Evolutionary conservation across 2,888 invertebrate species (phyloP), one percentile per base, ranked within the genome.

Genomic region (Caenorhabditis virilis): DNA sequence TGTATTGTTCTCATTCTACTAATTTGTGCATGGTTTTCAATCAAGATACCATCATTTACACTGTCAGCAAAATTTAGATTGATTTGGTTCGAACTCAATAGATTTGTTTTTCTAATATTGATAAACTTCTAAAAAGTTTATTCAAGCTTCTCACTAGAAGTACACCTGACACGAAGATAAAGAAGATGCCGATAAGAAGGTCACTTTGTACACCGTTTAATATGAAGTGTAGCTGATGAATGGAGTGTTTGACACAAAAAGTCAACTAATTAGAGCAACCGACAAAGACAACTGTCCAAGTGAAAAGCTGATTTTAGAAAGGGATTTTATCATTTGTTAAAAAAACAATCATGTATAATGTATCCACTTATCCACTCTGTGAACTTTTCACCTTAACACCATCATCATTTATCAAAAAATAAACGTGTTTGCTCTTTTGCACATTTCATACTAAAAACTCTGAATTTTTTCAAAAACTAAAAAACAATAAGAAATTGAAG

Each of bases 171-270:
- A 16, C 15, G 15, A n/a, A 45, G 43, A 27, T 15, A 45, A 45
- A 27, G 16, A n/a, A n/a, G 27, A 39, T 51, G 49, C 50, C 46
- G 56, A 49, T 53, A 46, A 64, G 50, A 54, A 64, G 64, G 64
- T 64, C 64, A 64, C 50, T 64, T 64, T 64, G 58, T 63, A 63
- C 52, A 63, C 52, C 62, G n/a, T n/a, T n/a, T n/a, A n/a, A n/a
- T n/a, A n/a, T n/a, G n/a, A 27, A 27, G 26, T 26, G 25, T n/a
- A 16, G 15, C 25, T 42, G 57, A 63, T 48, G 50, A 46, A 53
- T 20, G 26, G 36, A 23, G 53, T 62, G 62, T 57, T 53, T 52
- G 49, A 53, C 49, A 48, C 53, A 51, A 61, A 27, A 45, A 45
- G 43, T 45, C 43, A 45, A 45, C 43, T 45, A 45, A 45, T 45